Evolutionary conservation across 2,888 invertebrate genomes (phyloP).

Genomic region (Anthophora plumipes): DNA sequence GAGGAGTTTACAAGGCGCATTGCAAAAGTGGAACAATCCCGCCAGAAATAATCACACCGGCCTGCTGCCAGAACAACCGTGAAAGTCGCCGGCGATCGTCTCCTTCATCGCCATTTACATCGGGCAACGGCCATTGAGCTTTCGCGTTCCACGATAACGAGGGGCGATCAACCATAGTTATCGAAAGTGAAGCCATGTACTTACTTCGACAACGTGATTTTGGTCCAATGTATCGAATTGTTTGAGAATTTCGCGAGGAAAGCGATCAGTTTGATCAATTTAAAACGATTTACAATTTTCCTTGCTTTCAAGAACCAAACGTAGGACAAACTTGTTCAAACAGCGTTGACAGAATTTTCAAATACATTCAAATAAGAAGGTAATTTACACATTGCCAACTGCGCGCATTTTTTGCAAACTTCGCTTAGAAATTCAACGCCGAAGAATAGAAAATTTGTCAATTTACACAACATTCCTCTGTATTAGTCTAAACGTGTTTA

Average conservation of each 20-base stretch:
- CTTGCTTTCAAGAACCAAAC: background rate
- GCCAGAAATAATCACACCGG: constrained; percentile 55
- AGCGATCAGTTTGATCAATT: constrained; percentile 9
- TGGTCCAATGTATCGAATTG: constrained; percentile 6
- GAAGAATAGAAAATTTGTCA: no score
- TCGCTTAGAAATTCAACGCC: no score
- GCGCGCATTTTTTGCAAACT: no score
- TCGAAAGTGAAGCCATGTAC: constrained; percentile 47
- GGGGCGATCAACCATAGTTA: constrained; percentile 30
- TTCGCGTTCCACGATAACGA: constrained; percentile 28
- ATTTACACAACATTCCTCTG: no score
- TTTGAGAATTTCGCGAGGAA: constrained; percentile 42
- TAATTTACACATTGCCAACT: no score
- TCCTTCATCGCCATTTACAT: constrained; percentile 29
- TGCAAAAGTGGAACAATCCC: constrained; percentile 65
- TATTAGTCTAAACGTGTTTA: no score
- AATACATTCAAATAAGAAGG: no score
- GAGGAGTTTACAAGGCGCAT: constrained; percentile 22
- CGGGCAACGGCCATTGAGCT: constrained; percentile 19
- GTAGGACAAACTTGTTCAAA: constrained; percentile 1
- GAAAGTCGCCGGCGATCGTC: constrained; percentile 52
- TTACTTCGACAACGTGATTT: background rate
- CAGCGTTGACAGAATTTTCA: background rate
- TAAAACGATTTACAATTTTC: no score
- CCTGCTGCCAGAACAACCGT: constrained; percentile 39